A percentile compares a stretch with the other conserved stretches of the same genome.
phyloP scores from a whole-genome alignment of 2,888 invertebrate species.

The Eutolmus rufibarbis region DNA sequence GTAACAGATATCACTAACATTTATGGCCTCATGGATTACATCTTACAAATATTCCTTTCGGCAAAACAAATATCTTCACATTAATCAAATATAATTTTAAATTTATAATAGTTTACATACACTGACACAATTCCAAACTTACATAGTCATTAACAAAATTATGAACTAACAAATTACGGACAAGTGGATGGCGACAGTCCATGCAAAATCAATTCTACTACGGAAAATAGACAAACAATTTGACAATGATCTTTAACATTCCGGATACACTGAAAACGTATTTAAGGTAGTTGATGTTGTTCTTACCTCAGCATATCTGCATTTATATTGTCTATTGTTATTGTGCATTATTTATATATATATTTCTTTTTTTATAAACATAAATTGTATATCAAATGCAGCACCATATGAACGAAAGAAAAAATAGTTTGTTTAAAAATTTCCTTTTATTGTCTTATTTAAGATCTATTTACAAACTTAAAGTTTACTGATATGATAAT shows the following conservation, averaged over 20 bases:
- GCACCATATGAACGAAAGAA: background rate
- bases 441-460: background rate
- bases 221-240: background rate
- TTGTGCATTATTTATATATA: background rate
- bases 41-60: background rate
- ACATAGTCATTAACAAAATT: background rate
- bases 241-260: background rate
- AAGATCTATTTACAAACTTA: background rate
- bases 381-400: background rate
- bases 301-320: constrained; percentile 52
- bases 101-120: background rate
- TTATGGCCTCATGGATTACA: background rate
- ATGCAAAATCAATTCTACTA: background rate
- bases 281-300: background rate
- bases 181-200: background rate
- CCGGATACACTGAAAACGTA: background rate
- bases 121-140: background rate
- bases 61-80: background rate
- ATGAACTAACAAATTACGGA: background rate
- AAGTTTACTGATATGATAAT: background rate
- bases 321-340: constrained; percentile 17
- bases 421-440: background rate
- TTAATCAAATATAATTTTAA: background rate
- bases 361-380: background rate
- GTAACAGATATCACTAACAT: background rate